Conservation (phyloP, 2,888 invertebrate genomes). For the Copidosoma aretas region DNA sequence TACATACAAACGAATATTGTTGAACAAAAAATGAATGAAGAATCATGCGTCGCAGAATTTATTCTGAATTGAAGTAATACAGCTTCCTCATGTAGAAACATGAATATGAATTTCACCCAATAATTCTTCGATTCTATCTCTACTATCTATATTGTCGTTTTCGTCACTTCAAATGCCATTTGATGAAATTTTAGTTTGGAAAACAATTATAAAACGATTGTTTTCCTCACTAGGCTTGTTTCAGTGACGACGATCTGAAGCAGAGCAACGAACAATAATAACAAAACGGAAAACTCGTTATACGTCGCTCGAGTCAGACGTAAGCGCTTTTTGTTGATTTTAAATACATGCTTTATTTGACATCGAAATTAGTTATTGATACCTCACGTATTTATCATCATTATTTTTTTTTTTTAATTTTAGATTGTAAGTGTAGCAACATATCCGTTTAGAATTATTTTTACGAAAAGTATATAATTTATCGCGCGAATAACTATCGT, state of each 20-base stretch:
- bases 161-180: conserved; percentile 19
- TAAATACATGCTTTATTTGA: conserved; percentile 16
- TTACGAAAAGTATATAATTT: conserved; percentile 4
- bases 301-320: conserved; percentile 18
- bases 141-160: conserved; percentile 6
- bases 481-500: conserved; percentile 8
- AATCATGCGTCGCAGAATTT: conserved; percentile 35
- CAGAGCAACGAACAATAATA: conserved; percentile 16
- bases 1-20: conserved; percentile 36
- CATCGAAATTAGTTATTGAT: not conserved
- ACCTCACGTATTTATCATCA: not conserved
- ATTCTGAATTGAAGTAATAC: conserved; percentile 29
- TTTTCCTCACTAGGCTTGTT: conserved; percentile 27
- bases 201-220: conserved; percentile 10
- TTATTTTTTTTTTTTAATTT: not conserved
- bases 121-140: conserved; percentile 10
- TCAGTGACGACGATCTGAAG: conserved; percentile 18
- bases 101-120: conserved; percentile 9
- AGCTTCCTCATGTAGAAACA: conserved; percentile 9
- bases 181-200: conserved; percentile 25
- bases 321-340: conserved; percentile 17
- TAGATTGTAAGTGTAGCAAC: not conserved
- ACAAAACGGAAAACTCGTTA: conserved; percentile 9
- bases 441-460: conserved; percentile 7
- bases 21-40: conserved; percentile 5